Evolutionary conservation across 2,888 invertebrate species (phyloP), one percentile per base, ranked within the genome.

Genomic region (Eristalinus sepulchralis): DNA sequence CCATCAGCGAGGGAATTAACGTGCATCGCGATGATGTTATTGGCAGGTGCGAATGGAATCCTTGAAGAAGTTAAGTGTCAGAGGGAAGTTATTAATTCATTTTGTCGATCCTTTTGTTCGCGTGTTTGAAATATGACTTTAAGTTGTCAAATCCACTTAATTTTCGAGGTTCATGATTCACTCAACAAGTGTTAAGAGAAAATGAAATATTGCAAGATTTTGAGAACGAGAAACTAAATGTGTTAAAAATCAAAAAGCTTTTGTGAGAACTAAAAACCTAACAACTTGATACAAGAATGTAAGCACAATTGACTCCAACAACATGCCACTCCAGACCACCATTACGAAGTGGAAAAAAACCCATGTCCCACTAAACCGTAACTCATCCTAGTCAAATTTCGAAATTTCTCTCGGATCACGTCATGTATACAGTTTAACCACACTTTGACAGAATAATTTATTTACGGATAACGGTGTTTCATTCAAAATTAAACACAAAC

Each of bases 21-120:
- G 13, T 59, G 59, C n/a, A 8, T 34, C 22, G 34, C 9, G 34
- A 4, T 27, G 59, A 66, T 59, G 66, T 75, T 59, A 66, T 67
- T 66, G 66, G 57, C 75, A 31, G 13, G 11, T 66, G 34, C 59
- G 9, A 11, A 36, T 67, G 36, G 59, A 59, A 75, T 66, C 66
- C 75, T 75, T 75, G 59, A 36, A 17, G 55, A 55, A 55, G 22
- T 20, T 11, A 0, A 22, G 36, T 70, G 20, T 20, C 17, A 34
- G 70, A 33, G 17, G 5, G 53, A 53, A 53, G 17, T 53, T 53
- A 13, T n/a, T 13, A 53, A 53, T 53, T n/a, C 10, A n/a, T 17
- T 2, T 11, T 13, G 57, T 47, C 17, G 24, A 13, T 10, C 22
- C 13, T 57, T 55, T 22, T 22, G n/a, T n/a, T n/a, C n/a, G n/a